Base-by-base conservation (phyloP, 2,797 vertebrate genomes). In the Mico argentatus region DNA sequence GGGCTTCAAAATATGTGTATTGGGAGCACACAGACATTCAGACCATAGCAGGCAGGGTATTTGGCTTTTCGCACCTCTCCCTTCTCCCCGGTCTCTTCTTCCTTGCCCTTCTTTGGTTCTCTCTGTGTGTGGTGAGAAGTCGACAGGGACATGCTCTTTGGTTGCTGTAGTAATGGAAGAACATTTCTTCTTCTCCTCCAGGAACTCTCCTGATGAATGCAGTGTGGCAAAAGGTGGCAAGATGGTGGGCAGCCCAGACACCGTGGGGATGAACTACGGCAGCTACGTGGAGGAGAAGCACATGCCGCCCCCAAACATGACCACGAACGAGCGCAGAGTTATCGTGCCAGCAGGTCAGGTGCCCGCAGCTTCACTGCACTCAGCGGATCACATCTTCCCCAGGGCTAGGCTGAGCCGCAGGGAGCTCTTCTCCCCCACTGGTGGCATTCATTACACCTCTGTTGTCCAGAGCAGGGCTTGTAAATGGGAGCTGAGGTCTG, bases 281-380 rank as follows among this genome's bases (percentile, higher is more conserved):
- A 99, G 97, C 98, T 99, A 99, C 98, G 98, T 99, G 98, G 99
- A 99, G 98, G 99, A 99, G 97, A 99, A 99, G 95, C 99, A 99
- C 13, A 93, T 99, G 27, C 98, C 99, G 0, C 99, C 99, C 83
- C 99, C 99, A 9, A 99, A 99, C 98, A 99, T 99, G 99, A 99
- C 99, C 72, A 99, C 99, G 64, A 99, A 98, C 4, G 99, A 99
- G 96, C 98, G 99, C 93, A 98, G 99, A 97, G 99, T 99, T 95
- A 99, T 99, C 92, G 99, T 99, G 70, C 99, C 99, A 17, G 99
- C 99, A 99, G 99, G 99, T 99, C 86, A 99, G 98, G 96, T 9
- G 41, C 20, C 55, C 46, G 1, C 8, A 1, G 36, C n/a, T 30
- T 15, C 17, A 0, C 33, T 39, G 41, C 12, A 4, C 41, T 19